These are phyloP conservation scores for Athene cunicularia DNA, from an alignment of 2,113 vertebrate species.

Conservation along the genomic window DNA sequence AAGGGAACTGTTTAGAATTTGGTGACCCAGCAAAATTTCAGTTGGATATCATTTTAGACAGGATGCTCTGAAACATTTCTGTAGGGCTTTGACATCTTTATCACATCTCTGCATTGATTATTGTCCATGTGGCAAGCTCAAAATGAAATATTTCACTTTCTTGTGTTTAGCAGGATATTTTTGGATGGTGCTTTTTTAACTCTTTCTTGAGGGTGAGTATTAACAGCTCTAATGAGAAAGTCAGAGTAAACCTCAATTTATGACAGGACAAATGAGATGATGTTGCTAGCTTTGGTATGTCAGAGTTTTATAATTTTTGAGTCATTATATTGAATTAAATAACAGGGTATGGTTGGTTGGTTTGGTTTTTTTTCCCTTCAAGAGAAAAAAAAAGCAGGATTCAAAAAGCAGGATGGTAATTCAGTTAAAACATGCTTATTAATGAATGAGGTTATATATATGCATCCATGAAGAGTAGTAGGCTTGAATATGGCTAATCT, in stretches of 20 bases:
- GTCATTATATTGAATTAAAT: background rate
- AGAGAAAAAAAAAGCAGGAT: background rate
- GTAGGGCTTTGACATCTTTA: background rate
- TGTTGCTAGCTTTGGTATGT: background rate
- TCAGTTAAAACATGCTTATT: background rate
- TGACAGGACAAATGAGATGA: background rate
- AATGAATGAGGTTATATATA: background rate
- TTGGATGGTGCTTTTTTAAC: background rate
- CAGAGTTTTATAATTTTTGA: background rate
- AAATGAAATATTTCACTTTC: background rate
- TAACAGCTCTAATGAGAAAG: background rate
- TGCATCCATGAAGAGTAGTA: background rate
- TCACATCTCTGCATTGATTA: background rate
- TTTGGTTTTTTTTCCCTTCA: background rate
- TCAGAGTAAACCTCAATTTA: background rate
- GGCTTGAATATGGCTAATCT: background rate
- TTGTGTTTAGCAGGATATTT: background rate
- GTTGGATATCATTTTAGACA: constrained; percentile 10
- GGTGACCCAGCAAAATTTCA: background rate
- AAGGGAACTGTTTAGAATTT: background rate
- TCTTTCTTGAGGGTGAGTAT: background rate
- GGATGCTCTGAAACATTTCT: constrained; percentile 8
- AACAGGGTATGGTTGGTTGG: background rate
- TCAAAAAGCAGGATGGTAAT: background rate
- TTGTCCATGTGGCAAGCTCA: background rate